Evolutionary conservation across 1,140 invertebrate genomes (phyloP).

Genomic region (Calephelis nemesis): DNA sequence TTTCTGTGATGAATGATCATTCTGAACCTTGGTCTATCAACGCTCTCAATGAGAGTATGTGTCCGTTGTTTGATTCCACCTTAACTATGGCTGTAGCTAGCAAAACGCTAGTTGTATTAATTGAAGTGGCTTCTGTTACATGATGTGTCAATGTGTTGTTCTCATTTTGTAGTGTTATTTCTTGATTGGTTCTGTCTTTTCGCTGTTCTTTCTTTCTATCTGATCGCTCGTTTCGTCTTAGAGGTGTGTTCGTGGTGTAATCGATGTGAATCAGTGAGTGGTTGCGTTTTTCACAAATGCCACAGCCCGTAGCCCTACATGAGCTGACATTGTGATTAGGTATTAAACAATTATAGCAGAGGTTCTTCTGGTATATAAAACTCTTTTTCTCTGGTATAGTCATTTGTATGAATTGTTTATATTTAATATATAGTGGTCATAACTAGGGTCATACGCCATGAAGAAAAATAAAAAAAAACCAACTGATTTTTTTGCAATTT

Average conservation of each 20-base stretch:
- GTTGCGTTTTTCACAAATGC: no score
- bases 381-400: no score
- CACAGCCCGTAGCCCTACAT: no score
- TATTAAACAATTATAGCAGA: no score
- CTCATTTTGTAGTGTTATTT: conserved; percentile 16
- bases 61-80: conserved; percentile 7
- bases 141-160: conserved; percentile 20
- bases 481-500: conserved; percentile 2
- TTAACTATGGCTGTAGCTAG: conserved; percentile 22
- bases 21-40: conserved; percentile 23
- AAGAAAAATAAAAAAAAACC: conserved; percentile 1
- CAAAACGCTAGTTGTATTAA: conserved; percentile 3
- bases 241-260: no score
- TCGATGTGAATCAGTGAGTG: no score
- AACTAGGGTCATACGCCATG: background rate
- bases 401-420: no score
- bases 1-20: conserved; percentile 18
- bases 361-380: no score
- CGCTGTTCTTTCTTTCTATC: background rate
- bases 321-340: no score
- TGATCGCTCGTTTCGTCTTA: no score
- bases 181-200: no score
- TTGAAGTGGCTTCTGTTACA: conserved; percentile 7
- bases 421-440: no score
- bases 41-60: conserved; percentile 15